Percentiles rank a stretch among this genome's conserved stretches.
Evolutionary conservation across 2,888 invertebrate species (phyloP).

Genomic region (Cistogaster globosa): DNA sequence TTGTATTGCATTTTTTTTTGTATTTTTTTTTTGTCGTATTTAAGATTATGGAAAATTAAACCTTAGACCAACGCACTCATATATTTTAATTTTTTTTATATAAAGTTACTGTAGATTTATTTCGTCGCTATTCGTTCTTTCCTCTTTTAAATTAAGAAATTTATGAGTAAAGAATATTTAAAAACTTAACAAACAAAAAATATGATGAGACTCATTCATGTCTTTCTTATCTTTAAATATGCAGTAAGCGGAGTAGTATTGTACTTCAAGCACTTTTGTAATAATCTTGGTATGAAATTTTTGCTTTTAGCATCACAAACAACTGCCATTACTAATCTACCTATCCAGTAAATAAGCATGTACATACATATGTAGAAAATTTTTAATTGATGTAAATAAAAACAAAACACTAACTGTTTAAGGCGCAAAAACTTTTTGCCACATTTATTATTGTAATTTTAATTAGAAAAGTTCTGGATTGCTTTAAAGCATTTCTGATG

Average conservation of each 20-base stretch:
- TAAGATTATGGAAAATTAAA: slow-evolving; percentile 61
- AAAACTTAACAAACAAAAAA: not conserved
- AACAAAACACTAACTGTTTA: no score
- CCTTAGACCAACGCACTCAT: slow-evolving; percentile 63
- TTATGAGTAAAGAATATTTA: not conserved
- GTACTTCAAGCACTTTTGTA: slow-evolving; percentile 40
- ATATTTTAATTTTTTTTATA: slow-evolving; percentile 21
- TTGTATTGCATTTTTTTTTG: slow-evolving; percentile 46
- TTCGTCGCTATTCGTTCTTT: slow-evolving; percentile 2
- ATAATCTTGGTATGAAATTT: slow-evolving; percentile 59
- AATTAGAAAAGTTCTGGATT: slow-evolving; percentile 36
- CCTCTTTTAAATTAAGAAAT: not conserved
- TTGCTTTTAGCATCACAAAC: slow-evolving; percentile 28
- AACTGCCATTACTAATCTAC: slow-evolving; percentile 11
- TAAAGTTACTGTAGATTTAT: slow-evolving; percentile 39
- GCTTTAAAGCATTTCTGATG: slow-evolving; percentile 28
- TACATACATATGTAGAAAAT: slow-evolving; percentile 16
- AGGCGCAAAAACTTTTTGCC: slow-evolving; percentile 31
- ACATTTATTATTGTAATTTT: slow-evolving; percentile 31
- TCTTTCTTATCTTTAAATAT: slow-evolving; percentile 60
- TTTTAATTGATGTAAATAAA: slow-evolving; percentile 58
- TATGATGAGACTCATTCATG: slow-evolving; percentile 44
- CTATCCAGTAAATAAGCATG: not conserved
- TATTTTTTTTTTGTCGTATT: slow-evolving; percentile 46
- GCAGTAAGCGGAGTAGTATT: not conserved